Evolutionary conservation across 2,797 vertebrate genomes (phyloP), one percentile per base, ranked within the genome.

Genomic region (Clarias pachynema): DNA sequence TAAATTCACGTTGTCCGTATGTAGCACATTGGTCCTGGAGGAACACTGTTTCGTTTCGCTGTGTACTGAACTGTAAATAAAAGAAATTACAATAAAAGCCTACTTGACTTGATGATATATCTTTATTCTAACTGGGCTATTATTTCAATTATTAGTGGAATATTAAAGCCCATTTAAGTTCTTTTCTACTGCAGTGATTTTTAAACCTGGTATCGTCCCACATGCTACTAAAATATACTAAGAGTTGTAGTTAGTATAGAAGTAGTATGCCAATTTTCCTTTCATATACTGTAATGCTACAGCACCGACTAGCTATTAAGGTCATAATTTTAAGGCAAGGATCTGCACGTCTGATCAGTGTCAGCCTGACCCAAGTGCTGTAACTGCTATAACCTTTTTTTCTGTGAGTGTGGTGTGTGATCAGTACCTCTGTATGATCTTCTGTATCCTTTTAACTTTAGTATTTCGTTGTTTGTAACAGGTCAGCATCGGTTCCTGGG

Each of bases 401-500:
- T 40, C 31, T 6, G 18, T 9, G 34, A 59, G 24, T n/a, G 29
- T 1, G 18, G 22, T 75, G 20, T 20, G 0, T 37, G 22, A 29
- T 29, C 3, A 31, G 12, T 72, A 15, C 31, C 29, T 31, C 14
- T 20, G 40, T 49, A 31, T 40, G 59, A 65, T 79, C 78, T 65
- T 1, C 26, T 7, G 60, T 65, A 49, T 49, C 53, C 12, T 70
- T 70, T 1, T 31, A 69, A 62, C 1, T 68, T 77, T 12, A 24
- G 44, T 56, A 22, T 37, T 22, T 66, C 1, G 66, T 66, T 66
- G 37, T 73, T 60, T 78, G 9, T 60, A 34, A 59, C 90, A 99
- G 98, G 97, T 84, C 97, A 97, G 44, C 98, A 99, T 90, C 96
- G 97, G 83, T 96, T 95, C 65, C 95, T 99, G 53, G 97, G 98